These are phyloP conservation scores for Pollenia griseotomentosa DNA, from an alignment of 2,888 invertebrate species.

Conservation along the genomic window DNA sequence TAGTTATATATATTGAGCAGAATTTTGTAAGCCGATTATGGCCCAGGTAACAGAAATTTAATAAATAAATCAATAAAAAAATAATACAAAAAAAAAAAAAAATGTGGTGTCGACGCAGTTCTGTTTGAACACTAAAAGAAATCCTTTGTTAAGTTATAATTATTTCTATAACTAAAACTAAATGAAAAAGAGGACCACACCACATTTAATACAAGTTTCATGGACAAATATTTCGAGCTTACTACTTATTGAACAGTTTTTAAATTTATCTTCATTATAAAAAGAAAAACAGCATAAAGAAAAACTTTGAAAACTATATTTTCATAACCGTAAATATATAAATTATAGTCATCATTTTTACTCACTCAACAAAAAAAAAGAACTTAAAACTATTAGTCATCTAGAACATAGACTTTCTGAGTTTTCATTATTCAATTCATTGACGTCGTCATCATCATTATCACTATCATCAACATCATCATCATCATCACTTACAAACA, in stretches of 20 bases:
- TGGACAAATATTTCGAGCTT: constrained; percentile 44
- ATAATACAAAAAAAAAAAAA: too few species aligned
- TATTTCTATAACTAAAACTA: background rate
- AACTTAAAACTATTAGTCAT: constrained; percentile 34
- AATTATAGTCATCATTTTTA: background rate
- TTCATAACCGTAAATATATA: constrained; percentile 1
- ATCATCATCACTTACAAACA: background rate
- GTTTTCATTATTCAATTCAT: constrained; percentile 39
- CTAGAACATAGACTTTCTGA: background rate
- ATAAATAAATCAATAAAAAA: too few species aligned
- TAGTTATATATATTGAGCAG: too few species aligned
- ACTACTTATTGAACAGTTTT: background rate
- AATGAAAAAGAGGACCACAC: background rate
- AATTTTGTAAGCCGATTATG: too few species aligned
- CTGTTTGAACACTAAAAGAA: too few species aligned
- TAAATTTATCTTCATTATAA: background rate
- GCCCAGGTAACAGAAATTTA: too few species aligned
- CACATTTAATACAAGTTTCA: constrained; percentile 19
- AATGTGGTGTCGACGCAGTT: too few species aligned
- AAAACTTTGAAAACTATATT: background rate
- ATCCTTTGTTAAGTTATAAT: too few species aligned
- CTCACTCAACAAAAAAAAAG: background rate
- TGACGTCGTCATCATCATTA: constrained; percentile 17
- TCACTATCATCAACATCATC: constrained; percentile 19
- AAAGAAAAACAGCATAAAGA: constrained; percentile 1